These are phyloP conservation scores for Orthonychiurus folsomi DNA, from an alignment of 2,888 invertebrate genomes.

Conservation along the genomic window DNA sequence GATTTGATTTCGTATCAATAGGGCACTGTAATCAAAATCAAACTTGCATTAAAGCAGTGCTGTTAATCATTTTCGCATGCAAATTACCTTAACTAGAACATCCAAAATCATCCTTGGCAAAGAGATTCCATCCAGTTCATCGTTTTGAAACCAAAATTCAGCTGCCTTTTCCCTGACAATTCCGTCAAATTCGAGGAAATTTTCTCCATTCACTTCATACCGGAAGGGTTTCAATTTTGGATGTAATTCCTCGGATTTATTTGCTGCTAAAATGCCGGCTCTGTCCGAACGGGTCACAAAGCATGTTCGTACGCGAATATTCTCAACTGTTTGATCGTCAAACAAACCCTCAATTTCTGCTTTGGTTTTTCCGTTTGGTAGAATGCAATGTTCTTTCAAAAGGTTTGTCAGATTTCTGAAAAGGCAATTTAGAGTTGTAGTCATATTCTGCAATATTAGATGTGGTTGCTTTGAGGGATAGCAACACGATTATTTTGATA, in stretches of 20 bases:
- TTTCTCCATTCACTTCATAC: conserved; percentile 50
- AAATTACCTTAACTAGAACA: conserved; percentile 57
- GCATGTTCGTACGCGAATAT: conserved; percentile 70
- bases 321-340: conserved; percentile 57
- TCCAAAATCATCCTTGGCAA: conserved; percentile 77
- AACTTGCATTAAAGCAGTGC: background rate
- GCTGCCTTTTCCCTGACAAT: conserved; percentile 67
- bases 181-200: conserved; percentile 57
- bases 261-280: background rate
- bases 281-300: conserved; percentile 65
- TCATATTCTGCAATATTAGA: too few relatives aligned
- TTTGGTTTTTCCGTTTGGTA: conserved; percentile 43
- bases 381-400: conserved; percentile 41
- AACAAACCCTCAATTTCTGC: conserved; percentile 42
- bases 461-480: too few relatives aligned
- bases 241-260: conserved; percentile 38
- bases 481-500: too few relatives aligned
- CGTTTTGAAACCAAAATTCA: conserved; percentile 76
- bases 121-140: conserved; percentile 65
- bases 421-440: too few relatives aligned
- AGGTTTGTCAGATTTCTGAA: conserved; percentile 39
- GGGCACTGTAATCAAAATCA: conserved; percentile 55
- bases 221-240: conserved; percentile 27
- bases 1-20: conserved; percentile 64
- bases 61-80: background rate